Evolutionary conservation across 2,797 vertebrate species (phyloP).

Genomic region (Dipus sagitta): DNA sequence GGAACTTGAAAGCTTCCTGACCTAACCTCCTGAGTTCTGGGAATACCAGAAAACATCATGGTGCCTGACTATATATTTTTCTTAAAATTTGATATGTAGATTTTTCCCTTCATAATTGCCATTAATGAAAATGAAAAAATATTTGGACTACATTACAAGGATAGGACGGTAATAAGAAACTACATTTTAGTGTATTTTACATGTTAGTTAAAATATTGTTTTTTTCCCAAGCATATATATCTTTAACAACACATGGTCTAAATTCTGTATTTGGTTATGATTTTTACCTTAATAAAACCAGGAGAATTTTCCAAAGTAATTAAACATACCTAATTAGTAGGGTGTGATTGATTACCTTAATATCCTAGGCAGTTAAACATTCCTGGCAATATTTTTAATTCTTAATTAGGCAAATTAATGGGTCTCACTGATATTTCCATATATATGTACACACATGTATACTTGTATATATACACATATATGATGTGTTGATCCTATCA

Average conservation of each 20-base stretch:
- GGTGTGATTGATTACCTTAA: not conserved
- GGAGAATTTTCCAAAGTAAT: not conserved
- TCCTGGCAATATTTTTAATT: not conserved
- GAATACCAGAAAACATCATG: not conserved
- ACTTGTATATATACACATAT: no score
- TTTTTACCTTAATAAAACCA: constrained; percentile 48
- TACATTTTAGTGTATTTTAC: not conserved
- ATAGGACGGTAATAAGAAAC: not conserved
- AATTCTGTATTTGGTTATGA: constrained; percentile 3
- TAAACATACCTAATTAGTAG: constrained; percentile 24
- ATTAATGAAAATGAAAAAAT: not conserved
- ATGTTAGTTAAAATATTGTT: not conserved
- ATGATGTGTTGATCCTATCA: no score
- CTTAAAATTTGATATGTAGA: not conserved
- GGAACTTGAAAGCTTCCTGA: no score
- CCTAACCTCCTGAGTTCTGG: not conserved
- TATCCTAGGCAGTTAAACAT: not conserved
- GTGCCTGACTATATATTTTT: not conserved
- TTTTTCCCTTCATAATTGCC: constrained; percentile 1
- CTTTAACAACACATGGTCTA: not conserved
- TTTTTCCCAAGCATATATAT: not conserved
- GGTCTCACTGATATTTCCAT: not conserved
- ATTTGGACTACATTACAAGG: not conserved
- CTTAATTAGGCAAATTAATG: not conserved
- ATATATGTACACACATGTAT: no score